Evolutionary conservation across 2,113 vertebrate species (phyloP).

Genomic region (Aviceda subcristata): DNA sequence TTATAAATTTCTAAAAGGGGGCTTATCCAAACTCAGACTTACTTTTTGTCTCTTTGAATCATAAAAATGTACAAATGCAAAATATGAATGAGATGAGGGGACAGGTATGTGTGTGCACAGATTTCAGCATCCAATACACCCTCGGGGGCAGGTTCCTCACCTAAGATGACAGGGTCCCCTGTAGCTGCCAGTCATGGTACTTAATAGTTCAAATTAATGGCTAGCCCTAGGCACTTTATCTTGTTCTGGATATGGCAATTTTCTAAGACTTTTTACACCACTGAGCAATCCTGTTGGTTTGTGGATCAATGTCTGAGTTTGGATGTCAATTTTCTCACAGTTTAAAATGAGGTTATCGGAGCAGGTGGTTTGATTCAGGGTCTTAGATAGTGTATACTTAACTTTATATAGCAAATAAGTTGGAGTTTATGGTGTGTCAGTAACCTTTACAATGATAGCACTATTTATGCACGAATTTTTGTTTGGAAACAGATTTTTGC

Average conservation of each 20-base stretch:
- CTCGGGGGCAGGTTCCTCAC: background rate
- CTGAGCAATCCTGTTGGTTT: background rate
- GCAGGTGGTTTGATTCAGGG: background rate
- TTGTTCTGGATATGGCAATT: background rate
- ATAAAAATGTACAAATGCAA: background rate
- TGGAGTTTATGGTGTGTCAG: rapidly evolving
- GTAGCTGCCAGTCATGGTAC: background rate
- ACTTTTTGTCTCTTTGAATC: background rate
- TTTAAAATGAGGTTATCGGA: background rate
- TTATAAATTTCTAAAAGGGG: background rate
- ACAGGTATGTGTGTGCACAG: background rate
- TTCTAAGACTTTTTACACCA: background rate
- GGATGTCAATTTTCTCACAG: background rate
- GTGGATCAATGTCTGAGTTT: background rate
- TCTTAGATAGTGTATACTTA: background rate
- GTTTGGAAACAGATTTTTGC: background rate
- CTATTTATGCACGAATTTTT: background rate
- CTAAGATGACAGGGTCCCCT: background rate
- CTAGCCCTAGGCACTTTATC: background rate
- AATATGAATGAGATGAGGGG: background rate
- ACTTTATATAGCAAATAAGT: background rate
- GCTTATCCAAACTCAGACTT: background rate
- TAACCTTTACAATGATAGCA: background rate
- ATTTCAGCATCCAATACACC: background rate
- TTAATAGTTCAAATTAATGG: background rate